phyloP scores from a whole-genome alignment of 1,140 invertebrate genomes.

The Ips nitidus region DNA sequence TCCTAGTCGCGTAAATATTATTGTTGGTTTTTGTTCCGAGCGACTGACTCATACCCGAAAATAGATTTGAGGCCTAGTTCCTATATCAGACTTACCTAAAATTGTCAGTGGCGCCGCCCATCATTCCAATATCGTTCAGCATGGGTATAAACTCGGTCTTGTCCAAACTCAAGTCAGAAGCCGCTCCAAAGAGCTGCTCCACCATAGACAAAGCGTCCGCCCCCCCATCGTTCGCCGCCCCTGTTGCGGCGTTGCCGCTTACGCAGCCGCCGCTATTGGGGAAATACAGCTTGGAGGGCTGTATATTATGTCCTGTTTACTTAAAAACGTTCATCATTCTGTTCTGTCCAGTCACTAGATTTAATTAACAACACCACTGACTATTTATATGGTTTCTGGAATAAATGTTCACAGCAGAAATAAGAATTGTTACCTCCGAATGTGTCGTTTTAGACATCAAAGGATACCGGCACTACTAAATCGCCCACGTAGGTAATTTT shows the following conservation, averaged over 20 bases:
- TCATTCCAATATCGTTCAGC: not conserved
- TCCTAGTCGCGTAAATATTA: slow-evolving; percentile 21
- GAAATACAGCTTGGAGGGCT: slow-evolving; percentile 22
- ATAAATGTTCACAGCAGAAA: no score
- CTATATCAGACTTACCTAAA: slow-evolving; percentile 13
- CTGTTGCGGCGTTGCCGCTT: slow-evolving; percentile 7
- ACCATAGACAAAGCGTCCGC: slow-evolving; percentile 8
- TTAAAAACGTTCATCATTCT: no score
- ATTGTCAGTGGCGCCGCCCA: slow-evolving; percentile 17
- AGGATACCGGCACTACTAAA: no score
- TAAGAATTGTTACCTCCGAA: no score
- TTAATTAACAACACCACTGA: no score
- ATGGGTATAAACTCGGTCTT: not conserved
- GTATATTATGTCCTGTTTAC: no score
- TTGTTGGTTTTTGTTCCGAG: slow-evolving; percentile 11
- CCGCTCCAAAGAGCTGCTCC: slow-evolving; percentile 15
- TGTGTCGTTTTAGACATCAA: no score
- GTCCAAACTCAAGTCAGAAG: slow-evolving; percentile 7
- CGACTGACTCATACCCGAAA: slow-evolving; percentile 14
- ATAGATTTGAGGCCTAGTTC: slow-evolving; percentile 7
- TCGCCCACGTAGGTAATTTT: no score
- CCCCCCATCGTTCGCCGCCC: slow-evolving; percentile 4
- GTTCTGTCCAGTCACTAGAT: no score
- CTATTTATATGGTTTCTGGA: no score
- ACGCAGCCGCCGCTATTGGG: slow-evolving; percentile 2